Evolutionary conservation across 92 coral and sea anemone species (phyloP), one percentile per base, ranked within the genome.

Genomic region (Epizoanthus illoricatus): DNA sequence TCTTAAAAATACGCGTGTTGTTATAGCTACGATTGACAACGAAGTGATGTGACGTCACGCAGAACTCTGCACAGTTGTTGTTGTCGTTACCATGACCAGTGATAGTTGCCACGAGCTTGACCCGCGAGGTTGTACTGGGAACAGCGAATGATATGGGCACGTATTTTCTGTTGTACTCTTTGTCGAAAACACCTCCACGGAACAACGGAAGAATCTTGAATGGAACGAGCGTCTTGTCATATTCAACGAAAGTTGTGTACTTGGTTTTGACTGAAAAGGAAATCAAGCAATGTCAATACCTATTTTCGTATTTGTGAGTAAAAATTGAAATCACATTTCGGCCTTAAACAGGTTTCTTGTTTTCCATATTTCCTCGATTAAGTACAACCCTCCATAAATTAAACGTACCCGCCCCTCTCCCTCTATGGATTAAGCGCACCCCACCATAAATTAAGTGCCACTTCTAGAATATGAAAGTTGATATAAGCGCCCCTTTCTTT

Each of bases 21-120:
- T 81, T 89, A 13, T 80, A 69, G 12, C 55, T 19, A 9, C 45
- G 73, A 61, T 87, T 87, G 83, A 96, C 80, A 10, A 91, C 80
- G 78, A 96, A 96, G 75, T 92, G 94, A 71, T 96, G 99, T 15
- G 99, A 90, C 40, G 99, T 96, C 59, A 96, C 90, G 58, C 99
- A 96, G 79, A 87, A 87, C 18, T 95, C 96, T 2, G 99, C 97
- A 75, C 99, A 96, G 85, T 92, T 86, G 74, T 94, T 90, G 81
- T 96, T 91, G 85, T 96, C 99, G 52, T 89, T 93, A 10, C 99
- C 99, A 55, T 92, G 97, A 7, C 99, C 99, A 7, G 99, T 96
- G 59, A 96, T 96, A 3, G 90, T 87, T 13, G 99, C 98, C 21
- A 96, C 99, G 36, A 96, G 94, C 63, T 94, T 90, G 24, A 96